Evolutionary conservation across 37 sponge, comb jelly and placozoan species (phyloP).

Genomic region (Eunapius fragilis): DNA sequence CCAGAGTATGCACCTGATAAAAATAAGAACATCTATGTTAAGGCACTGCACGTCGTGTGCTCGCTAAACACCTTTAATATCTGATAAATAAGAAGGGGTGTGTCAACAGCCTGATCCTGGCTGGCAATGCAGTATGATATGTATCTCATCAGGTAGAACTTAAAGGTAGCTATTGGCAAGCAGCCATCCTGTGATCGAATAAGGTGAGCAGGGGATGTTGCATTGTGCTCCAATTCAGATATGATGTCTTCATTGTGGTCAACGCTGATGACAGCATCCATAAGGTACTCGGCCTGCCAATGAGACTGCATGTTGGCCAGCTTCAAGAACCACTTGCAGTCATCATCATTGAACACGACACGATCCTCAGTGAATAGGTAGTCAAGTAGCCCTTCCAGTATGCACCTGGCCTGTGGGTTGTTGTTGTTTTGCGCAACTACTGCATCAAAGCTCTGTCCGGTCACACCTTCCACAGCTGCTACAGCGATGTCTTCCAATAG

Average conservation of each 20-base stretch:
- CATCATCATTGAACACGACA: not conserved
- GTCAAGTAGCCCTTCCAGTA: conserved; percentile 41
- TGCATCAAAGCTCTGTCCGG: not conserved
- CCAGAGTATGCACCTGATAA: not conserved
- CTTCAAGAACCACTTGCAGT: conserved; percentile 49
- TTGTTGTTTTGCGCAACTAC: not conserved
- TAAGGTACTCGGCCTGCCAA: conserved; percentile 25
- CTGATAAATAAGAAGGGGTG: not conserved
- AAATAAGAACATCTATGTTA: not conserved
- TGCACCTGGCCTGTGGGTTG: not conserved
- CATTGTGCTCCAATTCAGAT: conserved; percentile 6
- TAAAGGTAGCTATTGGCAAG: conserved; percentile 39
- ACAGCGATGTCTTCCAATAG: not conserved
- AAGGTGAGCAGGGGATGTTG: not conserved
- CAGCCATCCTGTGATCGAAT: not conserved
- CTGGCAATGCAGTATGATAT: not conserved
- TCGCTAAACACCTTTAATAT: not conserved
- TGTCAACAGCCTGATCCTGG: not conserved
- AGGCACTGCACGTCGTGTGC: not conserved
- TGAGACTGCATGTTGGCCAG: conserved; percentile 49
- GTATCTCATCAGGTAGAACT: conserved; percentile 36
- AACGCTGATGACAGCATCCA: conserved; percentile 24
- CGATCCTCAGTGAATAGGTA: conserved; percentile 40
- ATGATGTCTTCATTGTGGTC: conserved; percentile 21
- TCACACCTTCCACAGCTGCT: not conserved